phyloP scores from a whole-genome alignment of 1,140 invertebrate species.

The Oscheius sp. region DNA sequence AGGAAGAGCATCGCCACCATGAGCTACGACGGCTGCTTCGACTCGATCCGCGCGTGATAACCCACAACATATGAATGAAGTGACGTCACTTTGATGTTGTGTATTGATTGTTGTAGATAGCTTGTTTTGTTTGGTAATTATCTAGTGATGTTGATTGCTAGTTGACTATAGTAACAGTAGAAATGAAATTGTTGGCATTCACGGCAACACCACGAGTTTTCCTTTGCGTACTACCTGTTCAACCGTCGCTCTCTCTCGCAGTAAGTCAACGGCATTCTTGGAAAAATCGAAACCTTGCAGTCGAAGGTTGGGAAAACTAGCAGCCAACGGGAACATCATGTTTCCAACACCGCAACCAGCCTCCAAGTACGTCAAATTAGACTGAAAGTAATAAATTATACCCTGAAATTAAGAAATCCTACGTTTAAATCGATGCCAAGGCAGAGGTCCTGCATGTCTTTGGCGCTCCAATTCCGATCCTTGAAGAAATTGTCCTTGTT shows the following conservation, averaged over 20 bases:
- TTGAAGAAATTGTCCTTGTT: conserved; percentile 74
- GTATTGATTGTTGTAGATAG: no score
- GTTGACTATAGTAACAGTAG: no score
- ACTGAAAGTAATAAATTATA: conserved; percentile 44
- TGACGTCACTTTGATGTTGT: no score
- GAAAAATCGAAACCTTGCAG: conserved; percentile 62
- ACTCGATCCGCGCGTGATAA: no score
- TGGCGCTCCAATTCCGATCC: conserved; percentile 91
- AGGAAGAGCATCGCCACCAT: no score
- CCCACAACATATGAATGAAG: no score
- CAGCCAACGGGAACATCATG: conserved; percentile 83
- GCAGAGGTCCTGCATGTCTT: conserved; percentile 83
- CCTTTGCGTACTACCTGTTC: neutral
- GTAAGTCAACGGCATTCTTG: conserved; percentile 41
- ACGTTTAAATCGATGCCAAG: conserved; percentile 47
- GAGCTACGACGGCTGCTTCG: no score
- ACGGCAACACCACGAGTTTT: no score
- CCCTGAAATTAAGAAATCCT: neutral
- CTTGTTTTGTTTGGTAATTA: no score
- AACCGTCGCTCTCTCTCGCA: conserved; percentile 45
- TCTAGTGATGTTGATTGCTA: no score
- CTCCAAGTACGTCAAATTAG: conserved; percentile 70
- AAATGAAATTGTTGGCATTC: no score
- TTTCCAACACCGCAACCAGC: conserved; percentile 96
- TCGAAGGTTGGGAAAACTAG: conserved; percentile 72